Base-by-base conservation (phyloP, 2,797 vertebrate species). In the Gallinago nigripennis region DNA sequence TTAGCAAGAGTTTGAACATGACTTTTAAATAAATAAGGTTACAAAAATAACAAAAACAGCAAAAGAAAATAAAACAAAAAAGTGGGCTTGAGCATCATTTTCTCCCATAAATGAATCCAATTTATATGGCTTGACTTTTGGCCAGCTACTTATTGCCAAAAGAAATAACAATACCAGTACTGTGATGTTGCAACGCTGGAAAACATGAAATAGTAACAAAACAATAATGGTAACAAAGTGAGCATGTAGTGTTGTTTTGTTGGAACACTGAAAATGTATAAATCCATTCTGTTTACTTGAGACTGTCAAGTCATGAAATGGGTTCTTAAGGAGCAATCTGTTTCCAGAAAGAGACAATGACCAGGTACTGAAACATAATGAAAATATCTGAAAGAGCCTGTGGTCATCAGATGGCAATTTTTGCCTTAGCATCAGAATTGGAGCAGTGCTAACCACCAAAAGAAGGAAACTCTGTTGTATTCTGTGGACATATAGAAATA, bases 171-270 rank as follows among this genome's bases (percentile, higher is more conserved):
- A 3, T 57, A 61, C 31, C 35, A 72, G 20, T 50, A 57, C 14
- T 60, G 39, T 68, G 66, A 61, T 19, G n/a, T 20, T 84, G 16
- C 35, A 69, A 6, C 23, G 7, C 16, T 64, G 30, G 23, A 48
- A 76, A 86, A 69, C 28, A 39, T 27, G 20, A 60, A 89, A 35
- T 19, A 86, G 53, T 54, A 54, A 43, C 25, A 84, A 73, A 86
- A 25, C 3, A 33, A 12, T 41, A 68, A 71, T 45, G 9, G 8
- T 53, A 50, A 37, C 28, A 60, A 65, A 72, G 33, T 20, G 20
- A 72, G 7, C 16, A 53, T 0, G 0, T 23, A 46, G 24, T 60
- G 27, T 4, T 78, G 6, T 53, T 61, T 35, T 61, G 16, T 35
- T 79, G 33, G 12, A 82, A 79, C 66, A 50, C 11, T 50, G 33